Evolutionary conservation across 1,140 invertebrate genomes (phyloP).

Genomic region (Procambarus virginalis): DNA sequence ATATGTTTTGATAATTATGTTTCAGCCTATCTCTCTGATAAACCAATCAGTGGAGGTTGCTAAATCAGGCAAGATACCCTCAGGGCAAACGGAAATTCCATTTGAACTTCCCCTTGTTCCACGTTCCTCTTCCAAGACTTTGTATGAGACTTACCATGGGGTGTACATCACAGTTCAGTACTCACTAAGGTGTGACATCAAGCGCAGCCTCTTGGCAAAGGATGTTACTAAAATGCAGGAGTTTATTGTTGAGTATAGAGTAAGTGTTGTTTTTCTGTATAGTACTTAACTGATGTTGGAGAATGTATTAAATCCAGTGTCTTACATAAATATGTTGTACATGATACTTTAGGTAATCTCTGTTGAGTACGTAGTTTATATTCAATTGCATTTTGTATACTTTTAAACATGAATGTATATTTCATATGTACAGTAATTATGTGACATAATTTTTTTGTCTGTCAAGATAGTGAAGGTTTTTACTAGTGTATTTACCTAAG

Average conservation of each 20-base stretch:
- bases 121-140: conserved; percentile 79
- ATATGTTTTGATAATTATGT: not conserved
- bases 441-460: no score
- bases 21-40: conserved; percentile 89
- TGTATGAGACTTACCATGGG: conserved; percentile 97
- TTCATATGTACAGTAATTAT: no score
- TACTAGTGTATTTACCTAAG: no score
- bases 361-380: no score
- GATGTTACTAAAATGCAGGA: conserved; percentile 88
- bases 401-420: no score
- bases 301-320: no score
- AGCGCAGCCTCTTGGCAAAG: conserved; percentile 91
- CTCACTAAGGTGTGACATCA: conserved; percentile 89
- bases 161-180: conserved; percentile 98
- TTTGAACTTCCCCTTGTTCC: conserved; percentile 91
- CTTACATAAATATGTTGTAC: no score
- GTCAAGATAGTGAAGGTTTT: no score
- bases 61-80: conserved; percentile 87
- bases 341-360: no score
- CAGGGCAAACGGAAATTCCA: conserved; percentile 92
- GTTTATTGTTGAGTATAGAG: conserved; percentile 93
- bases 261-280: conserved; percentile 70
- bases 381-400: no score
- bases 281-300: not conserved
- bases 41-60: conserved; percentile 86